A percentile compares a stretch with the other conserved stretches of the same genome.
Conservation (phyloP, 2,888 invertebrate genomes). For the Autographa gamma region DNA sequence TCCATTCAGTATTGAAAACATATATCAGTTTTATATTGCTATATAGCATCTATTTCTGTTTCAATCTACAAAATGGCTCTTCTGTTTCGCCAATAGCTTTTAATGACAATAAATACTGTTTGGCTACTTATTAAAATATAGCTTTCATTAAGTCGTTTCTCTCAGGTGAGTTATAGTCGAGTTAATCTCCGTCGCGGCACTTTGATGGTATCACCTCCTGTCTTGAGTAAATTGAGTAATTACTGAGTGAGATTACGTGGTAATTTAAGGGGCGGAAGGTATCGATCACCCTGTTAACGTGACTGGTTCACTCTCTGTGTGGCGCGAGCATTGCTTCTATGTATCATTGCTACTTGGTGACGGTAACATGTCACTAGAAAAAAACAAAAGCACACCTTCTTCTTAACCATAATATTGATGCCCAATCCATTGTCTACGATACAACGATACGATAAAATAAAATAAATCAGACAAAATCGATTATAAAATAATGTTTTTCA, state of each 20-base stretch:
- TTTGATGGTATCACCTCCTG: slow-evolving; percentile 77
- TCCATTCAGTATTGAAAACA: neutral
- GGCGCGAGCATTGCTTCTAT: slow-evolving; percentile 40
- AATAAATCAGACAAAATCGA: no score
- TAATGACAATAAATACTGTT: slow-evolving; percentile 45
- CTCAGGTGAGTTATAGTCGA: slow-evolving; percentile 61
- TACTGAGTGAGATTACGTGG: slow-evolving; percentile 80
- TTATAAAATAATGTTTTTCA: no score
- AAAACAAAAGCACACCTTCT: no score
- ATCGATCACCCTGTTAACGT: slow-evolving; percentile 75
- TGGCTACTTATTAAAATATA: slow-evolving; percentile 45
- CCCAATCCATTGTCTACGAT: no score
- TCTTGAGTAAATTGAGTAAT: slow-evolving; percentile 84
- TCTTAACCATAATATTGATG: no score
- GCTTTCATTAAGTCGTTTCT: slow-evolving; percentile 65
- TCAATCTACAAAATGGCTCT: slow-evolving; percentile 10
- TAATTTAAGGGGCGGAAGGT: slow-evolving; percentile 78
- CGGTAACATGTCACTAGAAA: slow-evolving; percentile 1
- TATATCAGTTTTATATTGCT: neutral
- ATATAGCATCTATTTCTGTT: no score
- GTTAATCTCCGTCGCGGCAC: slow-evolving; percentile 72
- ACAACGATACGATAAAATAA: no score
- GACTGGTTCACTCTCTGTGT: slow-evolving; percentile 46
- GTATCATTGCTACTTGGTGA: slow-evolving; percentile 20
- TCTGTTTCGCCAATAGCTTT: slow-evolving; percentile 5